A percentile compares a stretch with the other conserved stretches of the same genome.
Evolutionary conservation across 1,140 invertebrate species (phyloP).

Genomic region (Pseudoatta argentina): DNA sequence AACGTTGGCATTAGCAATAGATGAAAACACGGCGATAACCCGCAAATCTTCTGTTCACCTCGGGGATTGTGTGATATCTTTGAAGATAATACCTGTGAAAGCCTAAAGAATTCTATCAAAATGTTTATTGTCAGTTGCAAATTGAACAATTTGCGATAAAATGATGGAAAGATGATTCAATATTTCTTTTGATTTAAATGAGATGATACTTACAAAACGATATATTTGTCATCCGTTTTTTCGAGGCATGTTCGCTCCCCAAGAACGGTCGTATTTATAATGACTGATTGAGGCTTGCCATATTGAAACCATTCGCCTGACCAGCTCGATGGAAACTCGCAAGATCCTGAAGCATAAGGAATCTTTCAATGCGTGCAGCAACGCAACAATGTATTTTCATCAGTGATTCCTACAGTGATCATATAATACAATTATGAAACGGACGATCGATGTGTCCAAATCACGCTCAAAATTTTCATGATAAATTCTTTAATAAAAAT

Average conservation of each 20-base stretch:
- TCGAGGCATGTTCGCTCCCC: conserved; percentile 85
- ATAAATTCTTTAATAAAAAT: neutral
- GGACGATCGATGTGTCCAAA: neutral
- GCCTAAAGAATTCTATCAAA: too few relatives aligned
- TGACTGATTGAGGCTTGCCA: conserved; percentile 81
- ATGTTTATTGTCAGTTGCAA: neutral
- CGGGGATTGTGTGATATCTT: too few relatives aligned
- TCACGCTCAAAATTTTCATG: neutral
- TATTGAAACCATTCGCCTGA: conserved; percentile 87
- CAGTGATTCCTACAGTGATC: neutral
- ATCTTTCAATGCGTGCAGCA: neutral
- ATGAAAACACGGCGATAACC: too few relatives aligned
- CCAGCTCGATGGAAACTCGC: conserved; percentile 86
- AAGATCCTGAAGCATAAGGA: conserved; percentile 80
- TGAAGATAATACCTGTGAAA: too few relatives aligned
- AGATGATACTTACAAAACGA: conserved; percentile 83
- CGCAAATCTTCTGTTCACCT: too few relatives aligned
- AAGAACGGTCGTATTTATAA: conserved; percentile 84
- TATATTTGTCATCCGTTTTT: conserved; percentile 84
- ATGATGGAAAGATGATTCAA: neutral
- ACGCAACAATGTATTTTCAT: neutral
- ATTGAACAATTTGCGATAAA: neutral
- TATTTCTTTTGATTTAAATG: neutral
- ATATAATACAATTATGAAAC: neutral
- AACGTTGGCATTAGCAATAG: too few relatives aligned